Percentiles rank a stretch among this genome's conserved stretches.
Evolutionary conservation across 2,797 vertebrate genomes (phyloP).

Genomic region (Pangasius mekongensis): DNA sequence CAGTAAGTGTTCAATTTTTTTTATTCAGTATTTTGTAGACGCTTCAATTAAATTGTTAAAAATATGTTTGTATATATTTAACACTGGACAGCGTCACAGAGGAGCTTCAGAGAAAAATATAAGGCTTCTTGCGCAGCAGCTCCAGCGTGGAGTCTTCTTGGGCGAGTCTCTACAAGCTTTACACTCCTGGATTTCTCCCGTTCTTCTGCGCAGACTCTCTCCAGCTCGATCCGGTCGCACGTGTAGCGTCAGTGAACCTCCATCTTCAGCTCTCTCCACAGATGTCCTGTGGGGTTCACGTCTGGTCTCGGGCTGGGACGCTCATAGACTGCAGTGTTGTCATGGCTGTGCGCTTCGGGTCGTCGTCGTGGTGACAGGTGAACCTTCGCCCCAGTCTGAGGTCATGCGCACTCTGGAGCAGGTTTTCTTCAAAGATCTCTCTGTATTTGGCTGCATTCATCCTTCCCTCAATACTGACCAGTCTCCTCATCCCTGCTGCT

Average conservation of each 20-base stretch:
- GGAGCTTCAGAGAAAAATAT: too few relatives aligned
- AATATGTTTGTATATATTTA: too few relatives aligned
- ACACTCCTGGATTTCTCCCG: not conserved
- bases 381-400: too few relatives aligned
- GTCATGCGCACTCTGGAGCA: not conserved
- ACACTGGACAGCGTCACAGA: too few relatives aligned
- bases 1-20: not conserved
- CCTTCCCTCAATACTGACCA: not conserved
- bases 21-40: not conserved
- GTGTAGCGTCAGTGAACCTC: too few relatives aligned
- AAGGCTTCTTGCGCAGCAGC: not conserved
- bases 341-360: too few relatives aligned
- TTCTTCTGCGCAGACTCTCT: not conserved
- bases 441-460: not conserved
- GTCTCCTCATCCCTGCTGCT: not conserved
- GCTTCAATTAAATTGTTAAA: not conserved
- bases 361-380: not conserved
- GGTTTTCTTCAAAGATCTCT: not conserved
- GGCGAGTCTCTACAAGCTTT: not conserved
- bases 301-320: not conserved
- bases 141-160: not conserved
- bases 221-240: not conserved
- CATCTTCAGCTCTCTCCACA: not conserved
- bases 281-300: not conserved
- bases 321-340: not conserved